Evolutionary conservation across 2,797 vertebrate species (phyloP), one percentile per base, ranked within the genome.

Genomic region (Mus spretus): DNA sequence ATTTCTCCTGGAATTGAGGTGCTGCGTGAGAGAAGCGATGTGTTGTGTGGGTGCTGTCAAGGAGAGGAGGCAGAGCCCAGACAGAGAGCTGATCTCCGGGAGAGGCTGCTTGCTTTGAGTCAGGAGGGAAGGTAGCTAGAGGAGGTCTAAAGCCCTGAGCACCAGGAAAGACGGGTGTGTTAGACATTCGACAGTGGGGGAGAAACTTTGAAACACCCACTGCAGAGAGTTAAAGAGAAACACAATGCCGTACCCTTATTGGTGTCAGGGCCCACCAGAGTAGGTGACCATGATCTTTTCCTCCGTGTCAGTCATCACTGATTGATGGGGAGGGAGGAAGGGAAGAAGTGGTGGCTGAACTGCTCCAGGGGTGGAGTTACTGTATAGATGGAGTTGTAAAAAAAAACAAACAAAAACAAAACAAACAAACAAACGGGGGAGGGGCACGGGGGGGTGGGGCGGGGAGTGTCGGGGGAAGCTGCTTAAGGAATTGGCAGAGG

Each of bases 211-310:
- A 53, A 44, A 47, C 11, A 61, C 20, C 15, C 63, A 7, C 14
- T 72, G 80, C 55, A 78, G 12, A 1, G 4, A 57, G 87, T 72
- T 57, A 24, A 24, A 57, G 31, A 81, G 44, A 83, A 74, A 65
- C 61, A 15, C 24, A 31, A 1, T 15, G 19, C 17, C 14, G 1
- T 15, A 19, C 15, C 11, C 31, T 34, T 7, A 78, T 80, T 17
- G 19, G 9, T 22, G 6, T 2, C 3, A 8, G 50, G 57, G 10
- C 11, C 65, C 37, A 0, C 2, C 2, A n/a, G 59, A 37, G 24
- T 44, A 3, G 28, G 37, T 61, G 91, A 20, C 61, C 13, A 0
- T 24, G 86, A 47, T 3, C 55, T 59, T 31, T 0, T 19, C 50
- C 55, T 1, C 14, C n/a, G 11, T 40, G 34, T 65, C 63, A 31